These are phyloP conservation scores for Sebastes minor DNA, from an alignment of 2,797 vertebrate species.

Conservation along the genomic window DNA sequence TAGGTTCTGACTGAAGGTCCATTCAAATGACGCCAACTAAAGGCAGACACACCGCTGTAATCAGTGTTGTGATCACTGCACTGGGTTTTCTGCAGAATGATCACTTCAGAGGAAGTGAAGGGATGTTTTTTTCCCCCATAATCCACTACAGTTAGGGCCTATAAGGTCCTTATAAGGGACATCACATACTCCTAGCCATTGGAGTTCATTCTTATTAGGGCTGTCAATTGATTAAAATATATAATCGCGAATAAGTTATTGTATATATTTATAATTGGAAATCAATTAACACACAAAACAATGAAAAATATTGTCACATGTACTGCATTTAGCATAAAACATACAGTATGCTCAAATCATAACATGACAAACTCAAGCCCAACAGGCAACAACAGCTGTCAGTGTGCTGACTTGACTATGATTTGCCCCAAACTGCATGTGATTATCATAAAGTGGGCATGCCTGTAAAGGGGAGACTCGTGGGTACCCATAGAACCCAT, in stretches of 20 bases:
- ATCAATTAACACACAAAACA: too few species aligned
- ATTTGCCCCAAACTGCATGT: too few species aligned
- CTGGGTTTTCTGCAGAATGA: background rate
- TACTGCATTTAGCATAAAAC: too few species aligned
- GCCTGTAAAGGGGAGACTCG: too few species aligned
- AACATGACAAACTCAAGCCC: rapidly evolving
- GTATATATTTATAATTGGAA: too few species aligned
- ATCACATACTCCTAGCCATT: background rate
- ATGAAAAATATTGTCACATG: rapidly evolving
- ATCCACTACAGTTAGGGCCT: background rate
- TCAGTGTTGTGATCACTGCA: background rate
- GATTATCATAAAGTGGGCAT: too few species aligned
- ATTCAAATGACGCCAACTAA: background rate
- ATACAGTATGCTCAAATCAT: rapidly evolving
- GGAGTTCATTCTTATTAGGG: background rate
- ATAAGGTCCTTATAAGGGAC: background rate
- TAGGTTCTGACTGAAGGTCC: conserved; percentile 29
- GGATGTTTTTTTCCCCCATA: background rate
- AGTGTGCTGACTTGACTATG: too few species aligned
- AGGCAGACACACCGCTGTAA: background rate
- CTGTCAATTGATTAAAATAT: too few species aligned
- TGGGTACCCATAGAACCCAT: too few species aligned
- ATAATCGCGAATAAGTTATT: too few species aligned
- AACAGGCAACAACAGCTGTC: too few species aligned
- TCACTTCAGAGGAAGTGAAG: background rate